A percentile compares a stretch with the other conserved stretches of the same genome.
Conservation (phyloP, 1,140 invertebrate species). For the Dreissena polymorpha region DNA sequence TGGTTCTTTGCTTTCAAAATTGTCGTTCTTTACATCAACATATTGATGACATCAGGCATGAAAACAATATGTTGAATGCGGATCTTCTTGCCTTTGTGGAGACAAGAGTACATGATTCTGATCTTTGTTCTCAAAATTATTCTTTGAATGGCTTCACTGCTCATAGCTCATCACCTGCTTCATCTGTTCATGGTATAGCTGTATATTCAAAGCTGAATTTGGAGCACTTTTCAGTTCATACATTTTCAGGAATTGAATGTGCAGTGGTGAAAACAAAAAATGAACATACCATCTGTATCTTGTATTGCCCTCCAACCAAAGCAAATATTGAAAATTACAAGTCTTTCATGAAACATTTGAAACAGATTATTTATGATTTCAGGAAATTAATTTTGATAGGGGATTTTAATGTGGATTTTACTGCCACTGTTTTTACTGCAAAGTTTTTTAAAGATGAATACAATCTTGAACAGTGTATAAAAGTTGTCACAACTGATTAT, state of each 20-base stretch:
- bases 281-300: not conserved
- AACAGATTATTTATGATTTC: not conserved
- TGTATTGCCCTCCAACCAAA: slow-evolving; percentile 21
- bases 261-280: not conserved
- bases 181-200: slow-evolving; percentile 12
- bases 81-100: slow-evolving; percentile 52
- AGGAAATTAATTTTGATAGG: slow-evolving; percentile 30
- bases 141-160: not conserved
- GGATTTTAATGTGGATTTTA: slow-evolving; percentile 47
- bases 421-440: not conserved
- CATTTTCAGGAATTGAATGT: not conserved
- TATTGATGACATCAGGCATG: slow-evolving; percentile 30
- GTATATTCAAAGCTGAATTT: not conserved
- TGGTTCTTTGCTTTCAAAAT: slow-evolving; percentile 50
- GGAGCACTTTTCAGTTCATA: too few species aligned
- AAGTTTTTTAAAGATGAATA: slow-evolving; percentile 7
- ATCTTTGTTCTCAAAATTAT: not conserved
- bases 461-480: not conserved
- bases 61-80: slow-evolving; percentile 25
- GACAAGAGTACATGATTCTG: slow-evolving; percentile 1
- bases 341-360: not conserved
- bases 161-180: not conserved
- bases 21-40: slow-evolving; percentile 49
- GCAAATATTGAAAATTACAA: not conserved
- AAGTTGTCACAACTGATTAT: slow-evolving; percentile 19